Evolutionary conservation across 2,113 vertebrate species (phyloP), one percentile per base, ranked within the genome.

Genomic region (Pyrgilauda ruficollis): DNA sequence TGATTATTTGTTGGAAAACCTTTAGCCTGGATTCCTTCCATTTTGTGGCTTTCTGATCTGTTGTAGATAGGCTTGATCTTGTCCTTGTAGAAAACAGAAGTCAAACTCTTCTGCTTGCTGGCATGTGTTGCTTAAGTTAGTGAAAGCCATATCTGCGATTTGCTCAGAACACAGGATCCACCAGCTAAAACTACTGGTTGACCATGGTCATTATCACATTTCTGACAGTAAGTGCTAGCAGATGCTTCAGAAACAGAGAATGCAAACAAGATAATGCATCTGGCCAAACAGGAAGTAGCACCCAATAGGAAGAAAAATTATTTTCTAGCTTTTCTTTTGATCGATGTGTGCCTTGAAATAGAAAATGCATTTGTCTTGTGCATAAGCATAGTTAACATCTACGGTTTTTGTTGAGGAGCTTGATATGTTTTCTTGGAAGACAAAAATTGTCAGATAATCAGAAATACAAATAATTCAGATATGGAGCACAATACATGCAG

Each of bases 221-320:
- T 96, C 82, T 96, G 89, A 68, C 84, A 83, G 59, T 93, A 93
- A 93, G 63, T 94, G 72, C 27, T 80, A 88, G 68, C 87, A 96
- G 93, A 93, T 86, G 72, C 67, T 95, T 74, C 85, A 91, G 75
- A 74, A 73, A 87, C 21, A 41, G 63, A 68, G 61, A 94, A 94
- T 24, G 23, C 49, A 67, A 95, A 70, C 46, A 91, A 55, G 24
- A 15, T 22, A 63, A 52, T 56, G 31, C 19, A 86, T 95, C 55
- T 91, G 61, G 27, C 50, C 30, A 74, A 79, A 80, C 0, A 1
- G 63, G 43, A 93, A 83, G 49, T 50, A 76, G 26, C 33, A 74
- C 30, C 33, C 41, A 84, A 63, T 33, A 88, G 55, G 64, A 96
- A 93, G 39, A 39, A 55, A 86, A 74, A 61, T 44, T 28, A 67